A percentile compares a stretch with the other conserved stretches of the same genome.
These are phyloP conservation scores for Gallirallus australis DNA, from an alignment of 2,797 vertebrate genomes.

Conservation along the genomic window DNA sequence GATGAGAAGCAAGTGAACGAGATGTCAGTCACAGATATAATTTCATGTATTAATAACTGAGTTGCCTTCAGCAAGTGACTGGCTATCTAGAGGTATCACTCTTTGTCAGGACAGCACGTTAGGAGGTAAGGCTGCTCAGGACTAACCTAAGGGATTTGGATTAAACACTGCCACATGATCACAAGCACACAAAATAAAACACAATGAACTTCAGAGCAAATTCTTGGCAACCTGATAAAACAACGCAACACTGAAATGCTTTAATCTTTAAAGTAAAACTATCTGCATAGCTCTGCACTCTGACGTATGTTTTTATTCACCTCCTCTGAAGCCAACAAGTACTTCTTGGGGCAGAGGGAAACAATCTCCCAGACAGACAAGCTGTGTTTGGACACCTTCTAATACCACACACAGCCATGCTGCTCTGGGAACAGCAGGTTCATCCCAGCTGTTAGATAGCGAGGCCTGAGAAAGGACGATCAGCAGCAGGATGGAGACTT, in stretches of 20 bases:
- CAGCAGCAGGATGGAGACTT: neutral
- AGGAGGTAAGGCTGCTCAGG: neutral
- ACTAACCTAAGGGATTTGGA: accelerated
- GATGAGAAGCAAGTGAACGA: neutral
- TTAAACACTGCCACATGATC: neutral
- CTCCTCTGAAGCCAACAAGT: neutral
- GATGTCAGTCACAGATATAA: neutral
- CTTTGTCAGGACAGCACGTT: neutral
- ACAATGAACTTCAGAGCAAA: neutral
- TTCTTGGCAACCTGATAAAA: neutral
- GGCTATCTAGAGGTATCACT: neutral
- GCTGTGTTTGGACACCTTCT: neutral
- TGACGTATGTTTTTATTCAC: neutral
- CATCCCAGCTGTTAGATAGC: neutral
- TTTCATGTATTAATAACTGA: neutral
- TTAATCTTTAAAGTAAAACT: neutral
- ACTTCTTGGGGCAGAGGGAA: neutral
- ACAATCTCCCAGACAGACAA: neutral
- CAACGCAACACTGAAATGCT: neutral
- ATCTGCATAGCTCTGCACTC: neutral
- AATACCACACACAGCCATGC: neutral
- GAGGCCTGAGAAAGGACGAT: neutral
- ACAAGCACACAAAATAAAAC: neutral
- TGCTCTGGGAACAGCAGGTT: neutral
- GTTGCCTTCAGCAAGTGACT: neutral